Evolutionary conservation across 1,140 invertebrate genomes (phyloP).

Genomic region (Laupala kohalensis): DNA sequence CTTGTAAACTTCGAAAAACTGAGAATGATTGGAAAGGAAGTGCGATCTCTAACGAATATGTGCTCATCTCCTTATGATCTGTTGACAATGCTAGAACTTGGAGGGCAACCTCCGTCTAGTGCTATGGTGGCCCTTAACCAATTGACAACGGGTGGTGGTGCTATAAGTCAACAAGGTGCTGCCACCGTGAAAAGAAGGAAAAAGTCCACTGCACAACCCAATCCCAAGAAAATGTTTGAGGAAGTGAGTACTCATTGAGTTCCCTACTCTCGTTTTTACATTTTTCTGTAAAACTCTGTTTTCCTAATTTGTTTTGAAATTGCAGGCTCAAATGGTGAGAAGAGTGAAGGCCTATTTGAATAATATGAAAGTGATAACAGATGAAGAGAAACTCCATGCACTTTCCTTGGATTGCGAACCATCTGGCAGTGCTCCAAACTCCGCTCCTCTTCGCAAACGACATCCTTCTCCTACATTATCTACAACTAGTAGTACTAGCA

Average conservation of each 20-base stretch:
- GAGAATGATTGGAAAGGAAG: constrained; percentile 96
- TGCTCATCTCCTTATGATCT: constrained; percentile 87
- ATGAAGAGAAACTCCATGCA: constrained; percentile 79
- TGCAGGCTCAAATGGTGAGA: constrained; percentile 83
- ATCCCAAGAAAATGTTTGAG: constrained; percentile 97
- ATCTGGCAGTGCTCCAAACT: constrained; percentile 32
- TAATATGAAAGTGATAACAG: constrained; percentile 79
- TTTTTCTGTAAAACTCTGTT: background rate
- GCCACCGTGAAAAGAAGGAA: constrained; percentile 83
- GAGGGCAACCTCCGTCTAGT: constrained; percentile 71
- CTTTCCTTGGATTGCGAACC: constrained; percentile 85
- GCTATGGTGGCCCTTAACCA: constrained; percentile 81
- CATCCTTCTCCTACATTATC: constrained; percentile 79
- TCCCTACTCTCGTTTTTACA: background rate
- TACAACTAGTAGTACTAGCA: constrained; percentile 78
- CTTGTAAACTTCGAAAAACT: constrained; percentile 98
- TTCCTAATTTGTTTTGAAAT: too few relatives aligned
- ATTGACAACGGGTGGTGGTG: constrained; percentile 42
- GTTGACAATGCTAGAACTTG: constrained; percentile 65
- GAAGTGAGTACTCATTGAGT: constrained; percentile 57
- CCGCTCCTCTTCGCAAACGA: constrained; percentile 44
- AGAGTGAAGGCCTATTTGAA: constrained; percentile 90
- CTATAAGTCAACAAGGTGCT: constrained; percentile 33
- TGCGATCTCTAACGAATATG: constrained; percentile 87
- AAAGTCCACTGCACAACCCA: constrained; percentile 80